Evolutionary conservation across 2,888 invertebrate genomes (phyloP).

Genomic region (Tetragonula carbonaria): DNA sequence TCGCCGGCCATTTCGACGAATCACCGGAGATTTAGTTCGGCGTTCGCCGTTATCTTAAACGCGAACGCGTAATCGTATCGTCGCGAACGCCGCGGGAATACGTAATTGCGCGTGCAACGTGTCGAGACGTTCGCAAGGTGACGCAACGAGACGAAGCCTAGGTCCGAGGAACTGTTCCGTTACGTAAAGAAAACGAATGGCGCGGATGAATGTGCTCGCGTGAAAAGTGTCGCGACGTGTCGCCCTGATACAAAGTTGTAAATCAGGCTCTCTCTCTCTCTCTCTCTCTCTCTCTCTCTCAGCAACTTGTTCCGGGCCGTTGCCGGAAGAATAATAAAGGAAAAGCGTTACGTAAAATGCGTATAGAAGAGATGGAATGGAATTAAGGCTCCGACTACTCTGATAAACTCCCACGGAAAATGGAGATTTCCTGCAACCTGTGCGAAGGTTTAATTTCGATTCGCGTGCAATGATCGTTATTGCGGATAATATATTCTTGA

Average conservation of each 20-base stretch:
- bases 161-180: slow-evolving; percentile 11
- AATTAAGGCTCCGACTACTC: not conserved
- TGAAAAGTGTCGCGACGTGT: not conserved
- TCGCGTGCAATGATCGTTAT: no score
- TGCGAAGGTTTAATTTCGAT: no score
- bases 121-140: slow-evolving; percentile 10
- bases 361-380: no score
- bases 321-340: not conserved
- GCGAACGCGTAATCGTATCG: slow-evolving; percentile 19
- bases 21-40: not conserved
- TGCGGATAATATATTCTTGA: no score
- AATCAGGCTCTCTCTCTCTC: not conserved
- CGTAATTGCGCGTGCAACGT: slow-evolving; percentile 31
- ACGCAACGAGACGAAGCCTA: slow-evolving; percentile 12
- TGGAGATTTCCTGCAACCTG: not conserved
- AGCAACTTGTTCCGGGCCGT: not conserved
- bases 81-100: slow-evolving; percentile 22
- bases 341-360: not conserved
- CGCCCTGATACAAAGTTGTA: not conserved
- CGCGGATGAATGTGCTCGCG: not conserved
- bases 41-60: not conserved
- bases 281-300: no score
- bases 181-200: slow-evolving; percentile 21
- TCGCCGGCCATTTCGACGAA: not conserved
- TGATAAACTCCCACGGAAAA: not conserved